phyloP scores from a whole-genome alignment of 2,888 invertebrate species.

The Netelia inedita region DNA sequence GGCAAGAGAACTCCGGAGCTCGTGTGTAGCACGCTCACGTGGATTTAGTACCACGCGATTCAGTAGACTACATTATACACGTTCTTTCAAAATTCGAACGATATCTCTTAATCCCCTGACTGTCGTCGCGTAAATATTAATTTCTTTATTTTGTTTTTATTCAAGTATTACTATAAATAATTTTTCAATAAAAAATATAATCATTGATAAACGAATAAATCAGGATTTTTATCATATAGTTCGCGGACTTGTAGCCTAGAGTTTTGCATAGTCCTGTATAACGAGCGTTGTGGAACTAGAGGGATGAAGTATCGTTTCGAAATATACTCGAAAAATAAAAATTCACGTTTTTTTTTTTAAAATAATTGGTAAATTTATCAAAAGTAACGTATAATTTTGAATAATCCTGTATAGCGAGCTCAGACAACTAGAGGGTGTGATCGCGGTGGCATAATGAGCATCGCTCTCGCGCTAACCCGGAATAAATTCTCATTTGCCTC shows the following conservation, averaged over 20 bases:
- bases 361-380: neutral
- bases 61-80: neutral
- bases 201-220: no score
- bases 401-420: neutral
- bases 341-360: no score
- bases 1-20: neutral
- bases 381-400: neutral
- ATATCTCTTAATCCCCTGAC: no score
- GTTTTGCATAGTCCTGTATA: no score
- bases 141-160: neutral
- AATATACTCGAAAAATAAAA: no score
- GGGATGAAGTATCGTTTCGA: no score
- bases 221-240: no score
- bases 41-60: slow-evolving; percentile 38
- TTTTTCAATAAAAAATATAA: no score
- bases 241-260: no score
- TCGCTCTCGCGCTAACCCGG: slow-evolving; percentile 46
- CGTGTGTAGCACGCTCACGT: slow-evolving; percentile 28
- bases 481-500: slow-evolving; percentile 63
- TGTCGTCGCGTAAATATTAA: neutral
- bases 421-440: slow-evolving; percentile 28
- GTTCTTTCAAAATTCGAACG: neutral
- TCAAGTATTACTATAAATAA: neutral
- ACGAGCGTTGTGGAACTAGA: no score
- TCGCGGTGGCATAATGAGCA: slow-evolving; percentile 61